These are phyloP conservation scores for Monochamus saltuarius DNA, from an alignment of 1,140 invertebrate genomes.

Conservation along the genomic window DNA sequence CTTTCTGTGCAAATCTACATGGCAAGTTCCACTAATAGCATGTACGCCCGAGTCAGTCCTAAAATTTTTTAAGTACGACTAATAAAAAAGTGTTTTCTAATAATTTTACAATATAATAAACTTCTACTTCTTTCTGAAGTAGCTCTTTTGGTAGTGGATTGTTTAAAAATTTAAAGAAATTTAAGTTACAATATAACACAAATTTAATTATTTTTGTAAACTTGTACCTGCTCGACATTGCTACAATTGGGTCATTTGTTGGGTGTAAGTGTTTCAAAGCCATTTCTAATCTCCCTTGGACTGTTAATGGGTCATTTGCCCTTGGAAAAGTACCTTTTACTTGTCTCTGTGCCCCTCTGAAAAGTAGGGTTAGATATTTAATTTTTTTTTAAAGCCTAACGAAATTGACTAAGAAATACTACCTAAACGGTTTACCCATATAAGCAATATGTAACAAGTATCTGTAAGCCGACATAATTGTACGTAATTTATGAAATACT, in stretches of 20 bases:
- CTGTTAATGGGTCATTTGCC: constrained; percentile 56
- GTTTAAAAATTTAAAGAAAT: too few species aligned
- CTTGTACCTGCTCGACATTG: constrained; percentile 70
- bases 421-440: constrained; percentile 64
- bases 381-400: constrained; percentile 2
- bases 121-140: too few species aligned
- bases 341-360: constrained; percentile 59
- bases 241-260: constrained; percentile 54
- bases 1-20: constrained; percentile 60
- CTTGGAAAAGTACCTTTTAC: constrained; percentile 40
- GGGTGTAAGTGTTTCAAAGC: constrained; percentile 56
- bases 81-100: constrained; percentile 2
- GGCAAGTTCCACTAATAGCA: constrained; percentile 63
- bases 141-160: too few species aligned
- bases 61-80: constrained; percentile 17
- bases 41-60: constrained; percentile 76
- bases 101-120: constrained; percentile 28
- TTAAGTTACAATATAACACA: too few species aligned
- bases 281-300: constrained; percentile 67
- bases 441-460: constrained; percentile 63
- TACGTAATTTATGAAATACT: not conserved
- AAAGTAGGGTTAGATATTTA: constrained; percentile 26
- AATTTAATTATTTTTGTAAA: too few species aligned
- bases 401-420: constrained; percentile 25
- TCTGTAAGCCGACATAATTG: constrained; percentile 39